Base-by-base conservation (phyloP, 2,888 invertebrate species). In the Timandra comae region DNA sequence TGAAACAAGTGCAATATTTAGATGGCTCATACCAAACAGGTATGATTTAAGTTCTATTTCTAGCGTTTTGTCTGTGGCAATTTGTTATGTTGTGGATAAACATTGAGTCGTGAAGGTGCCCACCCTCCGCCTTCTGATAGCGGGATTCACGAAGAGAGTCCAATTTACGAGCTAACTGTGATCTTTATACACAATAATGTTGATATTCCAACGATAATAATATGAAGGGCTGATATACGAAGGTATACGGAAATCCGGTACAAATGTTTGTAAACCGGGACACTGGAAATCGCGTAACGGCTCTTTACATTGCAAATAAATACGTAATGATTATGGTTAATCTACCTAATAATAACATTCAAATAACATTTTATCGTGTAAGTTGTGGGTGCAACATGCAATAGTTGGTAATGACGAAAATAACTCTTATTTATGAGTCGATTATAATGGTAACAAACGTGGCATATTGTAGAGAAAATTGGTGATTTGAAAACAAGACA, bases 71-170 rank as follows among this genome's bases (percentile, higher is more conserved):
- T 68, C 70, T 63, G 61, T 61, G 63, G 72, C 70, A 68, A 71
- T 75, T 78, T 75, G 67, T 75, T 72, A 66, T 74, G 69, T 75
- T 72, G 67, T 72, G 68, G 68, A 77, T 78, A 79, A 80, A 81
- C 79, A 81, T 75, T 74, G 62, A 64, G 57, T 81, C 84, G 84
- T 84, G 84, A 81, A 64, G 46, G 53, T 56, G 49, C 62, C 67
- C 76, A 67, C 81, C 82, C 71, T 56, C 57, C 63, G 61, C 61
- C 65, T 59, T 55, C 54, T 56, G 57, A 71, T 76, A 76, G 72
- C 75, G 70, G 73, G 63, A 69, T 63, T 63, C 60, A 55, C 60
- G 61, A 67, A 59, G 66, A 68, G 60, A 63, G 54, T 57, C 64
- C 64, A 69, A 76, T 79, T 78, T 79, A 76, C 69, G 69, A 69